A percentile compares a stretch with the other conserved stretches of the same genome.
phyloP scores from a whole-genome alignment of 1,140 invertebrate species.

The Heliconius nattereri region DNA sequence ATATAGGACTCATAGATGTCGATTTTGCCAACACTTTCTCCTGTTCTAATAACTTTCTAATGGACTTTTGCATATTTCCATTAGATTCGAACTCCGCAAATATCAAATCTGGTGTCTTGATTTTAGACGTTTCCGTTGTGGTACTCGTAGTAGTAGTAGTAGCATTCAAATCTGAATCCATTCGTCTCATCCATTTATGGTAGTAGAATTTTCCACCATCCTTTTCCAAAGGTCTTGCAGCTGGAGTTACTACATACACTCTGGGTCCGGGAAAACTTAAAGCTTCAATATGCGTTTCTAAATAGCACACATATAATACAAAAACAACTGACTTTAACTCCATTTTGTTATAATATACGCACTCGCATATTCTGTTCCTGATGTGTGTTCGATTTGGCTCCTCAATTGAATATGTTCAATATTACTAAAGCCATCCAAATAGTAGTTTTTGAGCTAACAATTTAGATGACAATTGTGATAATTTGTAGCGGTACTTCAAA shows the following conservation, averaged over 20 bases:
- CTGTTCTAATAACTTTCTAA: conserved; percentile 68
- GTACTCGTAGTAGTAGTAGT: conserved; percentile 52
- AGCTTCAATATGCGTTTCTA: conserved; percentile 43
- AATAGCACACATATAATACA: conserved; percentile 53
- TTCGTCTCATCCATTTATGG: conserved; percentile 71
- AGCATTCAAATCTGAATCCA: conserved; percentile 56
- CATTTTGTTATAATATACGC: conserved; percentile 28
- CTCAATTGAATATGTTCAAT: conserved; percentile 62
- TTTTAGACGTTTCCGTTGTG: conserved; percentile 48
- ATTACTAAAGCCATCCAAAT: conserved; percentile 43
- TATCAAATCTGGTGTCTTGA: conserved; percentile 71
- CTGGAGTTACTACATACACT: conserved; percentile 73
- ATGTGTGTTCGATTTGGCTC: conserved; percentile 51
- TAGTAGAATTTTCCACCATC: conserved; percentile 71
- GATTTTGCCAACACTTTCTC: conserved; percentile 56
- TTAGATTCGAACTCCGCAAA: conserved; percentile 75
- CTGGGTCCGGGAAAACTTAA: conserved; percentile 60
- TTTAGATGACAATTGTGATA: conserved; percentile 68
- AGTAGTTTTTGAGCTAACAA: conserved; percentile 58
- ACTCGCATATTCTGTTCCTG: conserved; percentile 43
- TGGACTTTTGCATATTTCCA: conserved; percentile 64
- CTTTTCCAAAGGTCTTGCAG: conserved; percentile 49
- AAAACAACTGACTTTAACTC: conserved; percentile 37
- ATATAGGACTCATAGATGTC: conserved; percentile 60
- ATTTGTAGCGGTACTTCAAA: conserved; percentile 74